A percentile compares a stretch with the other conserved stretches of the same genome.
phyloP scores from a whole-genome alignment of 2,888 invertebrate genomes.

The Agrotis segetum region DNA sequence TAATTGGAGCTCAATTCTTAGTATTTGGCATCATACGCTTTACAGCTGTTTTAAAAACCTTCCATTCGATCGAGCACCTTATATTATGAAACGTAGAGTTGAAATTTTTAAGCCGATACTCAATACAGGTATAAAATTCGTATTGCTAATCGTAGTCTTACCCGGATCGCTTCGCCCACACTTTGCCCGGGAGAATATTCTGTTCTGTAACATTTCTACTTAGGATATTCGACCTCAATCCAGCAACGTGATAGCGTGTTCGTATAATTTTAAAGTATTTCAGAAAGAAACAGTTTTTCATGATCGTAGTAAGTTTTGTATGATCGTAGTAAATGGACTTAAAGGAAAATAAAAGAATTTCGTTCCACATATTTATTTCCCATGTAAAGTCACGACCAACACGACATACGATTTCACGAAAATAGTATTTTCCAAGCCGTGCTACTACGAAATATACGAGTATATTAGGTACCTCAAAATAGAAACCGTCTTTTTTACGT shows the following conservation, averaged over 20 bases:
- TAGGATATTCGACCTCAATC: conserved; percentile 28
- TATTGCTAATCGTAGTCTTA: conserved; percentile 52
- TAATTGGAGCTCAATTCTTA: conserved; percentile 43
- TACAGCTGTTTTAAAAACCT: background rate
- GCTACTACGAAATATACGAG: no score
- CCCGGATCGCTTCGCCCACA: conserved; percentile 47
- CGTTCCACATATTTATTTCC: conserved; percentile 26
- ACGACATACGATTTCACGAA: no score
- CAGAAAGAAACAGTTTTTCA: conserved; percentile 12
- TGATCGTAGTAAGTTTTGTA: conserved; percentile 10
- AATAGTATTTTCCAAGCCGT: no score
- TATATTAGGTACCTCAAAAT: no score
- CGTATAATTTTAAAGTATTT: conserved; percentile 33
- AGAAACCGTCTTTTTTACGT: no score
- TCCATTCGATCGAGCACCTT: conserved; percentile 9
- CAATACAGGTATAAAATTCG: conserved; percentile 34
- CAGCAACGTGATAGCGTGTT: conserved; percentile 31
- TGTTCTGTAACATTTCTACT: conserved; percentile 42
- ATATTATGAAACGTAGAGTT: conserved; percentile 10
- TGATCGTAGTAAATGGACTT: conserved; percentile 7
- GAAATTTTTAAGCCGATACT: conserved; percentile 15
- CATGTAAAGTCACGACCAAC: background rate
- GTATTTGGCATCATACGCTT: conserved; percentile 40
- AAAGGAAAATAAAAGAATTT: conserved; percentile 28
- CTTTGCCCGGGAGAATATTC: conserved; percentile 48